Percentiles rank a stretch among this genome's conserved stretches.
Evolutionary conservation across 1,140 invertebrate genomes (phyloP).

Genomic region (Reticulitermes speratus): DNA sequence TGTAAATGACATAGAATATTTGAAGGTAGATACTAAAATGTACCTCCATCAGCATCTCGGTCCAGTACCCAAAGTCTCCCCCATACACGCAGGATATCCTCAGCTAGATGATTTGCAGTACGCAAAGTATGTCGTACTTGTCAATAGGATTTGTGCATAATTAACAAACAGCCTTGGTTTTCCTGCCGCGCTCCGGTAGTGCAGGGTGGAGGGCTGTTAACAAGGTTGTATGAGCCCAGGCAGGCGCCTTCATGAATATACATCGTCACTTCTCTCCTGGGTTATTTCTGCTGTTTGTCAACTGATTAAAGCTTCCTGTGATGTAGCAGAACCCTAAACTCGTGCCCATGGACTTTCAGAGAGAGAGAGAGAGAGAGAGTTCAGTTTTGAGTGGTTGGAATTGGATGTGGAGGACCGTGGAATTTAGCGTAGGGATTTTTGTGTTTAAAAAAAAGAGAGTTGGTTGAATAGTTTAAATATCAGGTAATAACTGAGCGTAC

Average conservation of each 20-base stretch:
- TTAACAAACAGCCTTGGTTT: slow-evolving; percentile 1
- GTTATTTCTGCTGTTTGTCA: slow-evolving; percentile 18
- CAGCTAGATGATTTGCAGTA: neutral
- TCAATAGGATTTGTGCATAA: slow-evolving; percentile 15
- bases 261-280: slow-evolving; percentile 16
- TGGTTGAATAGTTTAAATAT: neutral
- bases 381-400: slow-evolving; percentile 15
- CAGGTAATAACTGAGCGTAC: neutral
- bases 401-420: neutral
- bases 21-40: neutral
- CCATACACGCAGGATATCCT: neutral
- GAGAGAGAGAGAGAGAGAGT: neutral
- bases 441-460: neutral
- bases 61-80: neutral
- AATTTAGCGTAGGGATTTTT: neutral
- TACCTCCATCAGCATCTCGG: neutral
- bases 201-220: neutral
- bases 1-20: neutral
- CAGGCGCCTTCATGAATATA: slow-evolving; percentile 18
- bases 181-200: neutral
- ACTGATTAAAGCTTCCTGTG: slow-evolving; percentile 18
- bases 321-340: neutral
- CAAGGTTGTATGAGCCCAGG: neutral
- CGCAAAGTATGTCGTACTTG: neutral
- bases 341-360: neutral